phyloP scores from a whole-genome alignment of 2,888 invertebrate genomes.

The Rhamnusium bicolor region DNA sequence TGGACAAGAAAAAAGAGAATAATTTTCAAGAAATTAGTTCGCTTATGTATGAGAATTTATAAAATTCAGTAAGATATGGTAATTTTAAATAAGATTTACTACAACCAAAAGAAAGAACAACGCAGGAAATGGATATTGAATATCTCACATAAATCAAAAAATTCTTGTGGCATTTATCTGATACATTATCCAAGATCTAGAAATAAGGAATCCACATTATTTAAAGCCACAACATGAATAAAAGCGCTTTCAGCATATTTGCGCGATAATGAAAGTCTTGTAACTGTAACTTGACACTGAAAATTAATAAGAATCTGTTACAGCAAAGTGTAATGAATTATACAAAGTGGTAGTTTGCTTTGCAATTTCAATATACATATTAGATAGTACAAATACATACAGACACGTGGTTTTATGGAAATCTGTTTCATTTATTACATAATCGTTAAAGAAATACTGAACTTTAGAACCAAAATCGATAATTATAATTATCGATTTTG shows the following conservation, averaged over 20 bases:
- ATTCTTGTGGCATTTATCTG: constrained; percentile 17
- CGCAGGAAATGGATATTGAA: constrained; percentile 44
- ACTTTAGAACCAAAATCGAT: no score
- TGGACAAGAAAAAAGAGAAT: no score
- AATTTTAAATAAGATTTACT: constrained; percentile 9
- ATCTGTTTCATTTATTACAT: no score
- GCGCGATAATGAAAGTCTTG: constrained; percentile 25
- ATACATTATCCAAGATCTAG: constrained; percentile 38
- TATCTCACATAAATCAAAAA: constrained; percentile 35
- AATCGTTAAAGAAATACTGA: no score
- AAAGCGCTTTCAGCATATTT: constrained; percentile 35
- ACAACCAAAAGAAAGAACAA: constrained; percentile 7
- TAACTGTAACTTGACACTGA: constrained; percentile 34
- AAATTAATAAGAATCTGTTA: constrained; percentile 13
- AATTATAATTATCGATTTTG: no score
- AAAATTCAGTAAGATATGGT: not conserved
- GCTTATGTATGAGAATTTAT: not conserved
- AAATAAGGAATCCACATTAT: constrained; percentile 40
- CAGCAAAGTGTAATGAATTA: constrained; percentile 8
- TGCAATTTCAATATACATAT: no score
- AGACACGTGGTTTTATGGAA: not conserved
- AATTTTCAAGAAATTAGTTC: not conserved
- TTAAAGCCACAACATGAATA: constrained; percentile 20
- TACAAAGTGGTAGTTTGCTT: not conserved
- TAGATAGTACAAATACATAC: not conserved